These are phyloP conservation scores for Dasyornis broadbenti DNA, from an alignment of 2,113 vertebrate genomes.

Conservation along the genomic window DNA sequence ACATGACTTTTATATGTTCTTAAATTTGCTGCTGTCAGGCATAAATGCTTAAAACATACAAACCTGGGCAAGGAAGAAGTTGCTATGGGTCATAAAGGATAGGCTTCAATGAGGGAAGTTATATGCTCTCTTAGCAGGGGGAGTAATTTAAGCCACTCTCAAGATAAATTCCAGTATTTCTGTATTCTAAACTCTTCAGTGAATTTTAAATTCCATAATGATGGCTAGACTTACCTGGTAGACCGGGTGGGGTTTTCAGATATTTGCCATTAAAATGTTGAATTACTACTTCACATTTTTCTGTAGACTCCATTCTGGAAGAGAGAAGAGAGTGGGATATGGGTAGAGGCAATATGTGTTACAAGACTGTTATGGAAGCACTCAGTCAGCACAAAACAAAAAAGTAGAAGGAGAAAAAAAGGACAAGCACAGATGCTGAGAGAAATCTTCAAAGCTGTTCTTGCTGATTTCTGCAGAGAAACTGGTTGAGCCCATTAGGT, in stretches of 20 bases:
- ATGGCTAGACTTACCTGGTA: constrained; percentile 77
- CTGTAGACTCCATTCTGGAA: constrained; percentile 84
- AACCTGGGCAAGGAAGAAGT: neutral
- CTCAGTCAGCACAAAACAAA: neutral
- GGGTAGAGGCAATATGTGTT: neutral
- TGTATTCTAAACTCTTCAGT: neutral
- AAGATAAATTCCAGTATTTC: neutral
- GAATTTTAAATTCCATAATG: neutral
- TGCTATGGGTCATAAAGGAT: neutral
- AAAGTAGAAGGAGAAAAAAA: neutral
- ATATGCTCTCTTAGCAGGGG: neutral
- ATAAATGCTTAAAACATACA: neutral
- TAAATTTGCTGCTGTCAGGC: neutral
- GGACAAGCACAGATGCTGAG: neutral
- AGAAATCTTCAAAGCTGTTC: constrained; percentile 26
- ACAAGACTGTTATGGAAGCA: neutral
- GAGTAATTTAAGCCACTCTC: neutral
- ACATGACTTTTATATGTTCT: neutral
- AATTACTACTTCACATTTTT: constrained; percentile 89
- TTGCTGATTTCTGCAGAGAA: neutral
- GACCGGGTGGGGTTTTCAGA: constrained; percentile 84
- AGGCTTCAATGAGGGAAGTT: neutral
- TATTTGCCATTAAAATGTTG: constrained; percentile 88
- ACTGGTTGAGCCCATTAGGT: neutral
- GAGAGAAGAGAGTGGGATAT: constrained; percentile 13